Conservation (phyloP, 1,140 invertebrate species). For the Chrysomallon squamiferum region DNA sequence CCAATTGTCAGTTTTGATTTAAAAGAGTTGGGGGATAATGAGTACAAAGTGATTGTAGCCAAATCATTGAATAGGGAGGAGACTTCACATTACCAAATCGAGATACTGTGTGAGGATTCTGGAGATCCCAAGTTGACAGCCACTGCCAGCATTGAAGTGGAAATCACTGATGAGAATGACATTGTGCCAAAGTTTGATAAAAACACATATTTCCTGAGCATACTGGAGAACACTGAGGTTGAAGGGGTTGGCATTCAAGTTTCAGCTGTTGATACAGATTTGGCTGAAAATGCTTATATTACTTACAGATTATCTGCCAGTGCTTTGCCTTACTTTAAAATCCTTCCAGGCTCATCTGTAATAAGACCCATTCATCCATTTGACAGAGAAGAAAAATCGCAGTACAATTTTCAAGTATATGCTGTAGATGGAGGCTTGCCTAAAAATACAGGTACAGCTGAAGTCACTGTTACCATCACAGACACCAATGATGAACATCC, state of each 20-base stretch:
- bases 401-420: conserved; percentile 30
- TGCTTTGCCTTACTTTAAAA: conserved; percentile 11
- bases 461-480: conserved; percentile 30
- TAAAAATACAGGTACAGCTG: conserved; percentile 15
- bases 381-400: conserved; percentile 27
- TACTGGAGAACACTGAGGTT: too few relatives aligned
- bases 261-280: conserved; percentile 30
- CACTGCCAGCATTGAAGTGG: too few relatives aligned
- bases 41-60: too few relatives aligned
- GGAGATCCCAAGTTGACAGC: neutral
- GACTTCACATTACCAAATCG: too few relatives aligned
- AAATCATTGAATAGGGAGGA: too few relatives aligned
- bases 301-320: conserved; percentile 22
- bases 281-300: conserved; percentile 30
- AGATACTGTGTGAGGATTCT: too few relatives aligned
- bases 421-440: conserved; percentile 37
- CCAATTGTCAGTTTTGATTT: too few relatives aligned
- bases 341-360: conserved; percentile 11
- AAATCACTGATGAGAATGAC: too few relatives aligned
- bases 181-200: too few relatives aligned
- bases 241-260: conserved; percentile 24
- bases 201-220: too few relatives aligned
- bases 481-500: conserved; percentile 45
- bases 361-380: conserved; percentile 27
- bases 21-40: too few relatives aligned